Conservation (phyloP, 2,113 vertebrate species). For the Gulo gulo region DNA sequence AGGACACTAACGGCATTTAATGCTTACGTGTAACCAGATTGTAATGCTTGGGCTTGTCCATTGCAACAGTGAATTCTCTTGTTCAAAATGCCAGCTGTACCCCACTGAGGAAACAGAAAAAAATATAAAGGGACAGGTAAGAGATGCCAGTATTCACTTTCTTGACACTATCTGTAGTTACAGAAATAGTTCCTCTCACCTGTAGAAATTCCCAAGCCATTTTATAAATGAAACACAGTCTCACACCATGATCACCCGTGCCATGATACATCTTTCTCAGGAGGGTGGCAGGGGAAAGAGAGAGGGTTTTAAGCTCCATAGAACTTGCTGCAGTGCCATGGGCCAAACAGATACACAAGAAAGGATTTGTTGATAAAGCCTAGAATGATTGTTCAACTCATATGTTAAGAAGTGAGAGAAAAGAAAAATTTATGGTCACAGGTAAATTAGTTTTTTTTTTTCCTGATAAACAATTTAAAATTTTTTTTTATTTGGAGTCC, state of each 20-base stretch:
- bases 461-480: not conserved
- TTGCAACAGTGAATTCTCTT: not conserved
- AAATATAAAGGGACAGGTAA: not conserved
- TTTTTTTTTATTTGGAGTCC: not conserved
- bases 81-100: not conserved
- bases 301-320: not conserved
- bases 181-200: not conserved
- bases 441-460: not conserved
- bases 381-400: not conserved
- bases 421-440: not conserved
- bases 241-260: not conserved
- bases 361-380: not conserved
- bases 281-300: not conserved
- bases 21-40: not conserved
- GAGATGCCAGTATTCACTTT: not conserved
- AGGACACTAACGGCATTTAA: not conserved
- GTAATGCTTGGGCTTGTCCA: not conserved
- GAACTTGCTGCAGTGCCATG: not conserved
- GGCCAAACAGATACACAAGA: not conserved
- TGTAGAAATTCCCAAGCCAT: not conserved
- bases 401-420: not conserved
- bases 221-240: not conserved
- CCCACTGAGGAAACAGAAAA: not conserved
- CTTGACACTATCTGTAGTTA: not conserved
- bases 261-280: not conserved